Evolutionary conservation across 2,888 invertebrate genomes (phyloP), one percentile per base, ranked within the genome.

Genomic region (Pseudococcus longispinus): DNA sequence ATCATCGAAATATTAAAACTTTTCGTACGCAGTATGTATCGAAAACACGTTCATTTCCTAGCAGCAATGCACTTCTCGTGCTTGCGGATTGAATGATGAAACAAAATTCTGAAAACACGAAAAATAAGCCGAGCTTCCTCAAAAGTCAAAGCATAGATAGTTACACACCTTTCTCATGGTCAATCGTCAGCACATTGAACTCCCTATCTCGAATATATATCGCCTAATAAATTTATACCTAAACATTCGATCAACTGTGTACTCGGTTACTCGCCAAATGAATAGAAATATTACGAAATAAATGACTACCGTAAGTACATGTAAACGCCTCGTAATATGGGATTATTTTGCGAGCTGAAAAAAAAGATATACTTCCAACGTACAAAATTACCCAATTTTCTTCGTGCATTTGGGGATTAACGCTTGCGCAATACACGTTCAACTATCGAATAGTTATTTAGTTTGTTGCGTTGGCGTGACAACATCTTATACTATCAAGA

Each of bases 381-480:
- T 29, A 70, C 29, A 70, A 70, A n/a, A 70, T 70, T 70, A 70
- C 29, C 29, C 15, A 70, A 70, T 70, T 70, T 70, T 70, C 70
- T 29, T 70, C 70, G 29, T 70, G 29, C 26, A 70, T 70, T 70
- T 70, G n/a, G 70, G 37, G 15, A 70, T 70, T 29, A 70, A 70
- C 70, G 70, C 70, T 15, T 70, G 70, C 70, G 70, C 70, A 29
- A 29, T 70, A 70, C 70, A 4, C 18, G 26, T 70, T 70, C 15
- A 70, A 70, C 70, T 70, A 70, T 70, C 70, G 70, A 70, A 70
- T 70, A 70, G 70, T 70, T 70, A 70, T 70, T 70, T 15, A 70
- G 29, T 29, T 60, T 70, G 70, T 70, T 70, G 70, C 70, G 70
- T 70, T 70, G 70, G 70, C 70, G 70, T 70, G 70, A 70, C 70